A percentile compares a stretch with the other conserved stretches of the same genome.
These are phyloP conservation scores for Abrostola tripartita DNA, from an alignment of 2,888 invertebrate genomes.

Conservation along the genomic window DNA sequence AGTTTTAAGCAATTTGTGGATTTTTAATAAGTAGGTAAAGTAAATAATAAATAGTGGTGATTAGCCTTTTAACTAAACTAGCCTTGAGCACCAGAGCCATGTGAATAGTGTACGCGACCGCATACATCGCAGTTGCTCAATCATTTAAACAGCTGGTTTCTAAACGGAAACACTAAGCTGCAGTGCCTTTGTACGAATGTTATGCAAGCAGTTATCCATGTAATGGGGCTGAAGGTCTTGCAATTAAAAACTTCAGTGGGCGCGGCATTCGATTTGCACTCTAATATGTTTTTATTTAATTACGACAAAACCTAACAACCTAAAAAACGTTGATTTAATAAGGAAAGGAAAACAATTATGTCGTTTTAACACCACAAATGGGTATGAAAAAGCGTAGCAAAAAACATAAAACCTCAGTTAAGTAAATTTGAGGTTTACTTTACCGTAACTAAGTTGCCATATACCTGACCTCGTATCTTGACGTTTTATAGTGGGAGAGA, in stretches of 20 bases:
- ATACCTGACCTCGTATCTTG: slow-evolving; percentile 41
- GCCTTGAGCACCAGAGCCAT: slow-evolving; percentile 60
- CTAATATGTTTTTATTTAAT: slow-evolving; percentile 7
- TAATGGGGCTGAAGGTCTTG: slow-evolving; percentile 75
- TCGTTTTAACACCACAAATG: slow-evolving; percentile 14
- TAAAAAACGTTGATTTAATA: slow-evolving; percentile 21
- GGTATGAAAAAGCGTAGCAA: slow-evolving; percentile 13
- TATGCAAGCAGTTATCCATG: slow-evolving; percentile 79
- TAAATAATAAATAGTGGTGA: slow-evolving; percentile 51
- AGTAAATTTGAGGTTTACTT: slow-evolving; percentile 26
- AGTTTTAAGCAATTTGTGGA: slow-evolving; percentile 15
- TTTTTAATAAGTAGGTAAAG: slow-evolving; percentile 27
- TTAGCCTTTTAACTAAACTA: slow-evolving; percentile 53
- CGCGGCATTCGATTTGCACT: slow-evolving; percentile 57
- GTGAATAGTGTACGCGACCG: slow-evolving; percentile 62
- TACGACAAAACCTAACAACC: slow-evolving; percentile 16
- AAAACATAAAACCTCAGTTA: slow-evolving; percentile 41
- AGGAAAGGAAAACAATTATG: slow-evolving; percentile 27
- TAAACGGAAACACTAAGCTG: slow-evolving; percentile 79
- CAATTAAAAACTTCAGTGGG: slow-evolving; percentile 69
- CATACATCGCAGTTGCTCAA: slow-evolving; percentile 71
- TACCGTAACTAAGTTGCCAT: slow-evolving; percentile 40
- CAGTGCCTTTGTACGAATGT: slow-evolving; percentile 70
- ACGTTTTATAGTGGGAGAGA: slow-evolving; percentile 16
- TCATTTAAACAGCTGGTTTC: slow-evolving; percentile 74